Base-by-base conservation (phyloP, 1,140 invertebrate genomes). In the Helicoverpa armigera region DNA sequence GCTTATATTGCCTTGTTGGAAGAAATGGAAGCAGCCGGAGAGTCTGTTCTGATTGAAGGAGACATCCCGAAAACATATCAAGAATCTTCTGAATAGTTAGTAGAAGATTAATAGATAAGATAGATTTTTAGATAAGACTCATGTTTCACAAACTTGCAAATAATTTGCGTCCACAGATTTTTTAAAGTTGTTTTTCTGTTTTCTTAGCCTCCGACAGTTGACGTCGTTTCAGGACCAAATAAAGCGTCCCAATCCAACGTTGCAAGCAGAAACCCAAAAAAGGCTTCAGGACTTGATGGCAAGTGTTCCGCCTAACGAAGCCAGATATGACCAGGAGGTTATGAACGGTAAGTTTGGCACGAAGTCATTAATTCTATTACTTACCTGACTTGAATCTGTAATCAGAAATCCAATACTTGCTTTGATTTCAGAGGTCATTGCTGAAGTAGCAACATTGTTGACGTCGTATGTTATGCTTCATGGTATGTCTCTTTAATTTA, bases 21-120 rank as follows among this genome's bases (percentile, higher is more conserved):
- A 58, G 92, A 92, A 86, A 92, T 92, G 88, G 92, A 94, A 73
- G 79, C 85, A 1, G 85, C 88, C 13, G 92, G 91, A 2, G 90
- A 91, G 35, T 65, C 56, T 0, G 79, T 87, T 2, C 83, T 94
- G 12, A 84, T 94, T 9, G 89, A 90, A 76, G 90, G 91, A 72
- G 82, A 87, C n/a, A 91, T 91, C 43, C 83, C 88, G 16, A 94
- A 92, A 79, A 87, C 92, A 7, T 87, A 90, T 61, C 89, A 88
- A 35, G 91, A 94, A 31, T 85, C 89, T 3, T 89, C 90, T 4
- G 76, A 80, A 51, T 92, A 92, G 92, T 94, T 80, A 90, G 85
- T n/a, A n/a, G n/a, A n/a, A n/a, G n/a, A n/a, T n/a, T n/a, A n/a
- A n/a, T n/a, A n/a, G n/a, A n/a, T n/a, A n/a, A n/a, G n/a, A 35